A percentile compares a stretch with the other conserved stretches of the same genome.
These are phyloP conservation scores for Syngnathus typhle DNA, from an alignment of 2,113 vertebrate species.

Conservation along the genomic window DNA sequence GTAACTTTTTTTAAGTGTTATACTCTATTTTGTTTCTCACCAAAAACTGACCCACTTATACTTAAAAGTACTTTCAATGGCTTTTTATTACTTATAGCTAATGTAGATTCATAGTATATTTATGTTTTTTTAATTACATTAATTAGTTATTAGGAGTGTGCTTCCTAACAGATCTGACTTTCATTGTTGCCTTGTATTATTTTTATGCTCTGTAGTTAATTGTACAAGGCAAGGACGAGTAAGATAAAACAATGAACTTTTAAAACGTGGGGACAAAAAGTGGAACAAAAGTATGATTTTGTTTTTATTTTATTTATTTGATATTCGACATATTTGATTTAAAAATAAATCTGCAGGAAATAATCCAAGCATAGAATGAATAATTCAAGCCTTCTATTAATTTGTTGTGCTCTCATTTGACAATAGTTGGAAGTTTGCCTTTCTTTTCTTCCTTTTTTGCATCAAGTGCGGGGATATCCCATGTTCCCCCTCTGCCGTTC, in stretches of 20 bases:
- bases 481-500: slow-evolving; percentile 40
- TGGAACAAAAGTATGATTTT: not conserved
- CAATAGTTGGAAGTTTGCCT: not conserved
- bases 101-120: not conserved
- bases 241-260: not conserved
- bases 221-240: not conserved
- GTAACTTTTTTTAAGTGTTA: too few species aligned
- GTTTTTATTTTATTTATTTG: not conserved
- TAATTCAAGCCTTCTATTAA: not conserved
- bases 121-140: not conserved
- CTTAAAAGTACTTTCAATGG: not conserved
- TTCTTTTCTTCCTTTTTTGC: slow-evolving; percentile 13
- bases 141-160: not conserved
- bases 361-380: not conserved
- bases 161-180: not conserved
- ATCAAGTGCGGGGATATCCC: slow-evolving; percentile 26
- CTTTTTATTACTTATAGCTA: not conserved
- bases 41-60: not conserved
- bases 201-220: not conserved
- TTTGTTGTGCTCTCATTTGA: slow-evolving; percentile 5
- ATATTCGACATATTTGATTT: too few species aligned
- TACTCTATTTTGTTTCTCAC: too few species aligned
- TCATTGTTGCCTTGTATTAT: not conserved
- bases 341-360: not conserved
- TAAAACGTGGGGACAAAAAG: not conserved